Conservation (phyloP, 2,797 vertebrate genomes). For the Lagorchestes hirsutus region DNA sequence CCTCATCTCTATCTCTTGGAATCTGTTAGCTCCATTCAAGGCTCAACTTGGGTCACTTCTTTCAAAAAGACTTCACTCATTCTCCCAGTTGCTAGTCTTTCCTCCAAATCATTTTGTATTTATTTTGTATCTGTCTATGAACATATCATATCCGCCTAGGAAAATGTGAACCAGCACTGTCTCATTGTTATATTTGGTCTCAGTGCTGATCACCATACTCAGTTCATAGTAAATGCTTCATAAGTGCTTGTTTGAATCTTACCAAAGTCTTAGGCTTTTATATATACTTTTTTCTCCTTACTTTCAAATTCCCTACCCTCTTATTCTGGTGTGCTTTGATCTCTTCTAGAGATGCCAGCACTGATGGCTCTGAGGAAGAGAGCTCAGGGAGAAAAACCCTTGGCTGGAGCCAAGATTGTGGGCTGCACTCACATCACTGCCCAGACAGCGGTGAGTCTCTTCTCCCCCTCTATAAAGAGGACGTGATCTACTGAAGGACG, state of each 20-base stretch:
- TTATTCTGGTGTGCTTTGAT: conserved; percentile 50
- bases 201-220: background rate
- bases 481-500: background rate
- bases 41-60: background rate
- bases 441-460: conserved; percentile 94
- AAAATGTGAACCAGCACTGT: background rate
- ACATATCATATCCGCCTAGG: background rate
- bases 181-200: background rate
- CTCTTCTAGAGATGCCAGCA: conserved; percentile 94
- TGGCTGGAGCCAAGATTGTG: conserved; percentile 98
- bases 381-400: conserved; percentile 98
- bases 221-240: background rate
- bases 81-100: background rate
- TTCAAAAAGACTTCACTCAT: background rate
- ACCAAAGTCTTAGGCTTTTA: conserved; percentile 28
- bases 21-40: background rate
- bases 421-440: conserved; percentile 99
- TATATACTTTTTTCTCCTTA: conserved; percentile 47
- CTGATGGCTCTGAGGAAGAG: conserved; percentile 98
- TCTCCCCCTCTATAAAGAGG: conserved; percentile 4
- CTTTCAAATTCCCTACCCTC: background rate
- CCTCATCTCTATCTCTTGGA: background rate
- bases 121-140: background rate
- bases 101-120: background rate
- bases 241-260: background rate